Base-by-base conservation (phyloP, 1,140 invertebrate species). In the Onthophagus taurus region DNA sequence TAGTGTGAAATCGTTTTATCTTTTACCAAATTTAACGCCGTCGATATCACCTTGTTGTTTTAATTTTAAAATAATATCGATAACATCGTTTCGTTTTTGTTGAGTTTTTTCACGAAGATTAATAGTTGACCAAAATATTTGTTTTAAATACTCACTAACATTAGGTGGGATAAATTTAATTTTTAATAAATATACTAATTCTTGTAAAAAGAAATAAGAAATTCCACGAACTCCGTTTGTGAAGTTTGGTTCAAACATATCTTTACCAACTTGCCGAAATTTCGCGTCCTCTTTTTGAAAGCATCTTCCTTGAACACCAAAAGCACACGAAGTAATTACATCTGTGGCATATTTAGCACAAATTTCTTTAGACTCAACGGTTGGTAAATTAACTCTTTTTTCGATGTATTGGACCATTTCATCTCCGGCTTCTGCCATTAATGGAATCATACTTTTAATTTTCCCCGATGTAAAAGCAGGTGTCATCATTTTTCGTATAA, bases 391-490 rank as follows among this genome's bases (percentile, higher is more conserved):
- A 4, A 26, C 14, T 4, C 18, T 4, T 30, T 46, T 47, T 2
- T 18, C 31, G 29, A 63, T 31, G 42, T 60, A 60, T 11, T 45
- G 12, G 6, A 14, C 39, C 29, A 61, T 14, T 5, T 47, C 37
- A 7, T 54, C 29, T 1, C 37, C 49, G 12, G 50, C 43, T 16
- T 55, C 44, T 21, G 52, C 41, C 9, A 69, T 58, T 8, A 64
- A 17, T 9, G 21, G 36, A 23, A 58, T 57, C 63, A 66, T 66
- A 6, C 23, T 55, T 57, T 68, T 72, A 45, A 76, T 63, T 57
- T 76, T 76, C 2, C 64, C 58, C 0, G 66, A 63, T 3, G 69
- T 71, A 50, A 75, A 77, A 0, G 69, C 63, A 12, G 74, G 72
- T 23, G 67, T 71, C 12, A 74, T 56, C 31, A 73, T 70, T 2